phyloP scores from a whole-genome alignment of 2,113 vertebrate species.

The Martes martes region DNA sequence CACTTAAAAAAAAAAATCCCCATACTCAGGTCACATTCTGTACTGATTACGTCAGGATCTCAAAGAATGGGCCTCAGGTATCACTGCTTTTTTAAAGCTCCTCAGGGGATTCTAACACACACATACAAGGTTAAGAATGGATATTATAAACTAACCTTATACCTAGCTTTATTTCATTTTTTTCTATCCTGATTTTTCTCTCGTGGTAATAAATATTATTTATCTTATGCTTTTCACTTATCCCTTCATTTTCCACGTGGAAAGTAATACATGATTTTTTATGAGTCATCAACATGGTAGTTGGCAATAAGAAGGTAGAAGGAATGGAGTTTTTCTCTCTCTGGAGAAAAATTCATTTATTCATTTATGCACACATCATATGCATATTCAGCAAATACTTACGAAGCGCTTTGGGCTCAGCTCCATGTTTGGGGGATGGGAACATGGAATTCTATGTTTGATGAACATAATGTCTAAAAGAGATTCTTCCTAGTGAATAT shows the following conservation, averaged over 20 bases:
- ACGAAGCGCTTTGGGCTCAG: constrained; percentile 21
- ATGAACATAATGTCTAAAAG: constrained; percentile 14
- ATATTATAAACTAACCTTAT: background rate
- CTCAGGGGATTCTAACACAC: background rate
- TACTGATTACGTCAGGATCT: background rate
- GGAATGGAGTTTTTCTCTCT: background rate
- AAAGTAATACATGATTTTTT: background rate
- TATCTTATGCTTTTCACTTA: background rate
- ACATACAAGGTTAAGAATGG: background rate
- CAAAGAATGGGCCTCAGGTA: background rate
- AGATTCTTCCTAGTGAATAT: background rate
- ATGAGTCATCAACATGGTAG: background rate
- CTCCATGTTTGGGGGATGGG: background rate
- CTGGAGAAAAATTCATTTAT: constrained; percentile 43
- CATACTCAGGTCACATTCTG: background rate
- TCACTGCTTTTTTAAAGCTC: background rate
- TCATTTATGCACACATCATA: background rate
- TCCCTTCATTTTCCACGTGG: background rate
- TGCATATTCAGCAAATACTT: constrained; percentile 44
- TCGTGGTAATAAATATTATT: background rate
- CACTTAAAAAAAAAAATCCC: background rate
- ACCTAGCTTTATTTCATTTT: background rate
- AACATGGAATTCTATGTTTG: background rate
- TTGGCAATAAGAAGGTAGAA: background rate
- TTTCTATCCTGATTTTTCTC: constrained; percentile 4